These are phyloP conservation scores for Chrosomus eos DNA, from an alignment of 2,797 vertebrate genomes.

Conservation along the genomic window DNA sequence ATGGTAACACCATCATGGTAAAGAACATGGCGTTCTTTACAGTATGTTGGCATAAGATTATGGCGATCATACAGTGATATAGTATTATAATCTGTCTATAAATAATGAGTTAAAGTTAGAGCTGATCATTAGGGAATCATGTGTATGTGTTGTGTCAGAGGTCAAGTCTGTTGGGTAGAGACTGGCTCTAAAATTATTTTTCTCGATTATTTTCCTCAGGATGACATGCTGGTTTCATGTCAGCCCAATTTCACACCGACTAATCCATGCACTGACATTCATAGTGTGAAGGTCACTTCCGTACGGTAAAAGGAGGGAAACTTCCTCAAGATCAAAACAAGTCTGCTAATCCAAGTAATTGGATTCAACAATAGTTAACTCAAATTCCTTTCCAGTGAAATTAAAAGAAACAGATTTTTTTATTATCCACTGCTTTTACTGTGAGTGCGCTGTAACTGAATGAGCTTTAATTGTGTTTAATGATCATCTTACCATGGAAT, in stretches of 20 bases:
- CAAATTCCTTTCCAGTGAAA: not conserved
- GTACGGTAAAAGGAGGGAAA: not conserved
- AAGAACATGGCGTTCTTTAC: not conserved
- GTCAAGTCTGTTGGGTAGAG: not conserved
- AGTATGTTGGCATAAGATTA: not conserved
- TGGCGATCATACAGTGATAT: not conserved
- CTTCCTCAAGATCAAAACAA: slow-evolving; percentile 19
- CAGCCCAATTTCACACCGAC: not conserved
- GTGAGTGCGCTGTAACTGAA: not conserved
- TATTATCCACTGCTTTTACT: not conserved
- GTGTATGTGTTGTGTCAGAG: not conserved
- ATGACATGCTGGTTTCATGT: not conserved
- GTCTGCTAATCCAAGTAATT: slow-evolving; percentile 1
- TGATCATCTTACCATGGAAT: slow-evolving; percentile 89
- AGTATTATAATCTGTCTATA: not conserved
- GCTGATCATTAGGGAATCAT: slow-evolving; percentile 10
- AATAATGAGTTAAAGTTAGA: slow-evolving; percentile 9
- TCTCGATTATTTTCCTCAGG: slow-evolving; percentile 11
- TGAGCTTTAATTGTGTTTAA: not conserved
- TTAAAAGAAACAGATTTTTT: not conserved
- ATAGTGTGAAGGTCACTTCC: not conserved
- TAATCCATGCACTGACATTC: slow-evolving; percentile 21
- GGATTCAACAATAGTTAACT: slow-evolving; percentile 12
- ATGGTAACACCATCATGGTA: not conserved
- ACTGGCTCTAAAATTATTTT: not conserved